Conservation (phyloP, 2,888 invertebrate genomes). For the Aleiodes testaceus region DNA sequence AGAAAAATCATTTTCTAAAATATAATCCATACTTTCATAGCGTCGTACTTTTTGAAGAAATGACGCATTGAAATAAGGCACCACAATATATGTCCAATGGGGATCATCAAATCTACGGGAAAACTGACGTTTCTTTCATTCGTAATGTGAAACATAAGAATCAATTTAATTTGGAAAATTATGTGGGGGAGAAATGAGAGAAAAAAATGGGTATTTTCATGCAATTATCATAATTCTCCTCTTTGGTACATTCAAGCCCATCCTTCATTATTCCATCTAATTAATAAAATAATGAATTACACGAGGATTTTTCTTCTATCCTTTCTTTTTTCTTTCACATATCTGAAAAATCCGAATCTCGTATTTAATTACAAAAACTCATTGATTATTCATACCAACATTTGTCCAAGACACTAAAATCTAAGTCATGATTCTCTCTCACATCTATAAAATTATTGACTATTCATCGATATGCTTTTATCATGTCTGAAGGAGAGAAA, state of each 20-base stretch:
- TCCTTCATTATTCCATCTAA: background rate
- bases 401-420: background rate
- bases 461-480: constrained; percentile 41
- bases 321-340: too few species aligned
- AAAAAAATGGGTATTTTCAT: background rate
- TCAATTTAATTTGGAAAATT: constrained; percentile 31
- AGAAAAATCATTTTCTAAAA: constrained; percentile 51
- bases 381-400: constrained; percentile 9
- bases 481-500: constrained; percentile 17
- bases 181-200: background rate
- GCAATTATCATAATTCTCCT: background rate
- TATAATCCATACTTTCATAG: constrained; percentile 65
- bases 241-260: too few species aligned
- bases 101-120: constrained; percentile 47
- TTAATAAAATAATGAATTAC: background rate
- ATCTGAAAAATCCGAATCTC: background rate
- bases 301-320: too few species aligned
- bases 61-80: constrained; percentile 70
- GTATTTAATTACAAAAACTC: constrained; percentile 5
- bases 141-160: too few species aligned
- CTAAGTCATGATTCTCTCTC: constrained; percentile 31
- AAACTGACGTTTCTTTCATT: too few species aligned
- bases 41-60: constrained; percentile 49
- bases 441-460: constrained; percentile 39
- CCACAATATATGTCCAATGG: constrained; percentile 62